These are phyloP conservation scores for Etheostoma perlongum DNA, from an alignment of 2,797 vertebrate genomes.

Conservation along the genomic window DNA sequence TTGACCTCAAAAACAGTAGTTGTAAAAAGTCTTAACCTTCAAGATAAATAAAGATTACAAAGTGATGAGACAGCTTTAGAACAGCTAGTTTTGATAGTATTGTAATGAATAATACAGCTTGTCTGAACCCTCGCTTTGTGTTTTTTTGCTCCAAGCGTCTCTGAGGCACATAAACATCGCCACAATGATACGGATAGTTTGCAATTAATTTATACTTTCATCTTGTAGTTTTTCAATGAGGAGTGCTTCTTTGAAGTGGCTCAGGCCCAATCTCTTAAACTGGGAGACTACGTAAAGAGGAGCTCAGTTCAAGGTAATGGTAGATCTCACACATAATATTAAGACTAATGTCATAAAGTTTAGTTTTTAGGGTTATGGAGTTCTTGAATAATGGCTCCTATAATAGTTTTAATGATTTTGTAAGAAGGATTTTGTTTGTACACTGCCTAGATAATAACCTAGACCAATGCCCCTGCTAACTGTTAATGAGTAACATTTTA, in stretches of 20 bases:
- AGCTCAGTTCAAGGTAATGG: not conserved
- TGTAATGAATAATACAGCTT: conserved; percentile 1
- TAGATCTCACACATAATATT: not conserved
- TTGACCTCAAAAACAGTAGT: not conserved
- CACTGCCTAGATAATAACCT: too few relatives aligned
- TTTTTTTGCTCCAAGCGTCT: not conserved
- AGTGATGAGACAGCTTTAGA: not conserved
- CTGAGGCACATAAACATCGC: not conserved
- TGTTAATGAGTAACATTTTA: conserved; percentile 4
- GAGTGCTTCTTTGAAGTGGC: not conserved
- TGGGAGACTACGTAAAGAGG: not conserved
- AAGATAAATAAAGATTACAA: not conserved
- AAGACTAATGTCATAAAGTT: not conserved
- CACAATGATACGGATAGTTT: not conserved
- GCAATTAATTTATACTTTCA: not conserved
- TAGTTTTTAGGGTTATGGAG: not conserved
- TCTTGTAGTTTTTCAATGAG: not conserved
- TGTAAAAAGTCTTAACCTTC: not conserved
- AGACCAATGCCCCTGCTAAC: not conserved
- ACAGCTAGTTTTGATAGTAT: not conserved
- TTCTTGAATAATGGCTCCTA: not conserved
- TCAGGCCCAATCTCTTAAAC: not conserved
- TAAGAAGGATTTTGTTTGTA: too few relatives aligned
- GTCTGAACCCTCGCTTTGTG: conserved; percentile 1
- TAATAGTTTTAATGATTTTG: not conserved